Conservation (phyloP, 2,888 invertebrate genomes). For the Apamea sordens region DNA sequence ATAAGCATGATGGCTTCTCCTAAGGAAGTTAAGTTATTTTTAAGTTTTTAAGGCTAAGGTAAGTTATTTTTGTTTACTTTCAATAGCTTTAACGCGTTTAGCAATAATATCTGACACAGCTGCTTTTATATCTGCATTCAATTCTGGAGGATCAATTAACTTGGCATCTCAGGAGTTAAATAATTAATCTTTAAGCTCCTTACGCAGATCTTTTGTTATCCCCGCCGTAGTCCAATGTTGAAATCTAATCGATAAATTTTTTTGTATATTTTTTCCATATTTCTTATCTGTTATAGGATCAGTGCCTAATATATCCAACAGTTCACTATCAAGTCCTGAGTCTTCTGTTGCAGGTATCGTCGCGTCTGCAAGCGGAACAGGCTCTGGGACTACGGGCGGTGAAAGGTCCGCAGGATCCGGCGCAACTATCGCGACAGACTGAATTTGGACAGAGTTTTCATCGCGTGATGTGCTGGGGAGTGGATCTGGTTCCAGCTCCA, state of each 20-base stretch:
- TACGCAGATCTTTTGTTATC: conserved; percentile 2
- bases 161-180: conserved; percentile 3
- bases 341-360: background rate
- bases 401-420: background rate
- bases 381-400: background rate
- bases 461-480: background rate
- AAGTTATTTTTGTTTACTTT: conserved; percentile 2
- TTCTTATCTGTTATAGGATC: background rate
- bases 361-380: background rate
- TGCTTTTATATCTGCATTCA: background rate
- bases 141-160: conserved; percentile 4
- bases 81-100: conserved; percentile 4
- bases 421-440: background rate
- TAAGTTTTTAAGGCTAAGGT: conserved; percentile 23
- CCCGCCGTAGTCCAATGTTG: conserved; percentile 4
- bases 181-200: background rate
- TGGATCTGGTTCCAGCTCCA: conserved; percentile 2
- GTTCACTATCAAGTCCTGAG: background rate
- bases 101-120: conserved; percentile 3
- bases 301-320: background rate
- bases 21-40: background rate
- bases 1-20: background rate
- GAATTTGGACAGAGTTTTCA: background rate
- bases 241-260: background rate
- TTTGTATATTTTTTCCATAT: background rate